A percentile compares a stretch with the other conserved stretches of the same genome.
Evolutionary conservation across 2,113 vertebrate species (phyloP).

Genomic region (Eptesicus fuscus): DNA sequence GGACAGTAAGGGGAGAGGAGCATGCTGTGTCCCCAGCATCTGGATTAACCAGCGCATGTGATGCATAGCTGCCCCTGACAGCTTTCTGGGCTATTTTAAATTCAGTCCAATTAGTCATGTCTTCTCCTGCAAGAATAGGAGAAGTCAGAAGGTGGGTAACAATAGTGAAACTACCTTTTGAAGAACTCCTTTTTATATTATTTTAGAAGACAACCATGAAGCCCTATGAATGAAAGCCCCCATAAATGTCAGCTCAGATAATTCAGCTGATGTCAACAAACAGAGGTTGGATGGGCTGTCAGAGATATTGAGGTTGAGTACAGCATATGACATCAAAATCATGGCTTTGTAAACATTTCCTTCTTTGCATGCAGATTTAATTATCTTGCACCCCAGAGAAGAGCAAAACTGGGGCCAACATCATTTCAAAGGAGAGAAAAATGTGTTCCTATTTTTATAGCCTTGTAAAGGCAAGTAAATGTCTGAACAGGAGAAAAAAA

Average conservation of each 20-base stretch:
- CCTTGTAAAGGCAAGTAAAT: constrained; percentile 73
- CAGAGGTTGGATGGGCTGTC: constrained; percentile 1
- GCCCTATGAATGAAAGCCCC: constrained; percentile 59
- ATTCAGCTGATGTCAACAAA: constrained; percentile 60
- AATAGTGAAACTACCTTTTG: constrained; percentile 56
- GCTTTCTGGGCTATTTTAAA: constrained; percentile 75
- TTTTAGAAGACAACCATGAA: constrained; percentile 54
- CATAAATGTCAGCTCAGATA: constrained; percentile 65
- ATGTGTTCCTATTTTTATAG: constrained; percentile 75
- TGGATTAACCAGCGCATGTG: constrained; percentile 57
- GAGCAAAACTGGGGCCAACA: constrained; percentile 57
- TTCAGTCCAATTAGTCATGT: constrained; percentile 75
- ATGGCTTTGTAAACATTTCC: constrained; percentile 71
- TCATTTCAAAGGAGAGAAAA: constrained; percentile 65
- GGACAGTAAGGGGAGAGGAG: constrained; percentile 50
- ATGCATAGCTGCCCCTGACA: constrained; percentile 74
- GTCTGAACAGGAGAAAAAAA: constrained; percentile 64
- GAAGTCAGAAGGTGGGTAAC: constrained; percentile 53
- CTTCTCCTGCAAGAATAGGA: constrained; percentile 65
- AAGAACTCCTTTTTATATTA: constrained; percentile 57
- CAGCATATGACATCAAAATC: constrained; percentile 56
- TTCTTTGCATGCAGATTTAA: constrained; percentile 61
- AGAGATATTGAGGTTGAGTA: constrained; percentile 35
- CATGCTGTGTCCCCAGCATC: constrained; percentile 65
- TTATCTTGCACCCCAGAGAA: constrained; percentile 43